Evolutionary conservation across 2,113 vertebrate genomes (phyloP).

Genomic region (Xiphorhynchus elegans): DNA sequence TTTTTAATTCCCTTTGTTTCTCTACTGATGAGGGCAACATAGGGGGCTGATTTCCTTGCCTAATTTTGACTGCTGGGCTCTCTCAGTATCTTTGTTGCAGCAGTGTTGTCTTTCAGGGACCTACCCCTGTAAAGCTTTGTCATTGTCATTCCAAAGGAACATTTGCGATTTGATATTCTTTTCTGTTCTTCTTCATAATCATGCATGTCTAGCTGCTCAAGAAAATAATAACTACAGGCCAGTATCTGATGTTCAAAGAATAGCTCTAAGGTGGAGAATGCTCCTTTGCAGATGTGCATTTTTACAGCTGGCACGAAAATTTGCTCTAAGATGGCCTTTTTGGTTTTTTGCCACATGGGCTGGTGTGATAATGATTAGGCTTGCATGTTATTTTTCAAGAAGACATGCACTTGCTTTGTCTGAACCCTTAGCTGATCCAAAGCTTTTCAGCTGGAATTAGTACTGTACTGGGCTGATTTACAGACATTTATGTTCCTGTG

Average conservation of each 20-base stretch:
- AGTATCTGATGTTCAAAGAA: neutral
- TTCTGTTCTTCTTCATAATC: neutral
- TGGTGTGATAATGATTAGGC: neutral
- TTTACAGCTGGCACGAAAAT: neutral
- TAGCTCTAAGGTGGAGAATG: neutral
- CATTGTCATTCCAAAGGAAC: neutral
- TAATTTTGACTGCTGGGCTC: neutral
- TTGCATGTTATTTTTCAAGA: neutral
- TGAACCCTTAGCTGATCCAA: neutral
- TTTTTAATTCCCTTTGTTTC: neutral
- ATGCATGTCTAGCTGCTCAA: neutral
- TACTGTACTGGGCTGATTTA: neutral
- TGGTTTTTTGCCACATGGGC: neutral
- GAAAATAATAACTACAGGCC: neutral
- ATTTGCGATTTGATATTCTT: neutral
- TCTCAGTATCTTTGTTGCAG: neutral
- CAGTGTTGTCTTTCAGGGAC: neutral
- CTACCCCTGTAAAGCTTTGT: neutral
- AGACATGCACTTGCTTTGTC: neutral
- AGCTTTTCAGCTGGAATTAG: neutral
- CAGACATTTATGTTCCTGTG: neutral
- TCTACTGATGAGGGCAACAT: neutral
- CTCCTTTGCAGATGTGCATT: neutral
- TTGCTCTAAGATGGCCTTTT: neutral
- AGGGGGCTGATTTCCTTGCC: neutral